Evolutionary conservation across 2,888 invertebrate species (phyloP).

Genomic region (Phytoseiulus persimilis): DNA sequence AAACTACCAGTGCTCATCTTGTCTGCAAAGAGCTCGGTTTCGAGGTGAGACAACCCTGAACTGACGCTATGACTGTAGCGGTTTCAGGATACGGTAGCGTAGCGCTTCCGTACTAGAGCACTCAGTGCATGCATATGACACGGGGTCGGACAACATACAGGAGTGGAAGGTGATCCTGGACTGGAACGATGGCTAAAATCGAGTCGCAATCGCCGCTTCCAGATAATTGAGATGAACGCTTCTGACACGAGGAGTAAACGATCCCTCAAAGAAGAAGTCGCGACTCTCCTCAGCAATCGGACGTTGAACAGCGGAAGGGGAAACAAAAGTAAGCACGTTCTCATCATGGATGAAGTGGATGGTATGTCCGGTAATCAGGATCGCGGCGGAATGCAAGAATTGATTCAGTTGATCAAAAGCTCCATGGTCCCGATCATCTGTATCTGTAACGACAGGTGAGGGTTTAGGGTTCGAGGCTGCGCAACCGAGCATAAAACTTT

Average conservation of each 20-base stretch:
- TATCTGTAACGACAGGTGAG: conserved; percentile 85
- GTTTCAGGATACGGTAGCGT: too few relatives aligned
- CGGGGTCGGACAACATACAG: too few relatives aligned
- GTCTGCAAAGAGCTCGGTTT: conserved; percentile 60
- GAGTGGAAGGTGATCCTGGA: too few relatives aligned
- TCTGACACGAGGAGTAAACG: conserved; percentile 89
- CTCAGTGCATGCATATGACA: too few relatives aligned
- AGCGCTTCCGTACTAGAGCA: too few relatives aligned
- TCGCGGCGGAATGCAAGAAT: conserved; percentile 84
- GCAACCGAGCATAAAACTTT: too few relatives aligned
- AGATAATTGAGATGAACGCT: conserved; percentile 89
- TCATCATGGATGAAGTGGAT: conserved; percentile 99
- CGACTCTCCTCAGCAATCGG: conserved; percentile 65
- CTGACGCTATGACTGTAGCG: neutral
- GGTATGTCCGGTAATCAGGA: conserved; percentile 99
- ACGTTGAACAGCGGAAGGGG: conserved; percentile 47
- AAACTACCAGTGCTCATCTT: conserved; percentile 79
- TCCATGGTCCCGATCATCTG: conserved; percentile 82
- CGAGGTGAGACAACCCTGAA: neutral
- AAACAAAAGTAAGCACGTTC: conserved; percentile 61
- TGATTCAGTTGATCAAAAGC: conserved; percentile 80
- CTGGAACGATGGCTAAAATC: neutral
- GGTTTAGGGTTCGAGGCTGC: neutral
- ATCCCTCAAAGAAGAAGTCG: conserved; percentile 70
- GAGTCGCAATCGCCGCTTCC: conserved; percentile 54